Base-by-base conservation (phyloP, 2,113 vertebrate genomes). In the Toxotes chatareus region DNA sequence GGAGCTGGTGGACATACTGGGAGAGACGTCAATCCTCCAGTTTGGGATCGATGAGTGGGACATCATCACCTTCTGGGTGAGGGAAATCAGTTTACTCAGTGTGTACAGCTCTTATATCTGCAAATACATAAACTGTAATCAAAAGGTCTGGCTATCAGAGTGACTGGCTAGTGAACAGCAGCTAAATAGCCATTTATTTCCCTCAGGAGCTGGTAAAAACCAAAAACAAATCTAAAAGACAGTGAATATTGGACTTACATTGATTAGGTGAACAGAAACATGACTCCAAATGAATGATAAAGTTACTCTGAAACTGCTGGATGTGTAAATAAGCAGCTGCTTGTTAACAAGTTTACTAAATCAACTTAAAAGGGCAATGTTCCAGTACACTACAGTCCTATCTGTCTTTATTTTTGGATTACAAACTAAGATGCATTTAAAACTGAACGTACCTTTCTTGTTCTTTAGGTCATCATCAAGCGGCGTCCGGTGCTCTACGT, bases 31-130 rank as follows among this genome's bases (percentile, higher is more conserved):
- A 60, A 93, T 96, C 69, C 90, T 95, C 53, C 86, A 90, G 34
- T 96, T 96, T 75, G 96, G 94, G 60, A 88, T 95, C 0, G 95
- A 96, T 1, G 95, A 96, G 88, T 96, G 95, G 95, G 96, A 96
- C 91, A 95, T 96, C 75, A 96, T 96, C 82, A 96, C 95, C 1
- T 95, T 96, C 79, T 95, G 95, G 95, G 95, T 95, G 70, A 94
- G 67, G 8, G 34, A 53, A 66, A 49, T 3, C 4, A 10, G 4
- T 10, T 65, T 2, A 12, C 42, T n/a, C 23, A 34, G 42, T 49
- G 5, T 51, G 70, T 47, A 34, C 5, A 36, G 0, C 4, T 21
- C 12, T 14, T 12, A 6, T 1, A 3, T 16, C 44, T 36, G 5
- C 23, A 36, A 73, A 49, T 38, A 10, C 40, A 27, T 34, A 44